A percentile compares a stretch with the other conserved stretches of the same genome.
These are phyloP conservation scores for Crotalus tigris DNA, from an alignment of 2,113 vertebrate species.

Conservation along the genomic window DNA sequence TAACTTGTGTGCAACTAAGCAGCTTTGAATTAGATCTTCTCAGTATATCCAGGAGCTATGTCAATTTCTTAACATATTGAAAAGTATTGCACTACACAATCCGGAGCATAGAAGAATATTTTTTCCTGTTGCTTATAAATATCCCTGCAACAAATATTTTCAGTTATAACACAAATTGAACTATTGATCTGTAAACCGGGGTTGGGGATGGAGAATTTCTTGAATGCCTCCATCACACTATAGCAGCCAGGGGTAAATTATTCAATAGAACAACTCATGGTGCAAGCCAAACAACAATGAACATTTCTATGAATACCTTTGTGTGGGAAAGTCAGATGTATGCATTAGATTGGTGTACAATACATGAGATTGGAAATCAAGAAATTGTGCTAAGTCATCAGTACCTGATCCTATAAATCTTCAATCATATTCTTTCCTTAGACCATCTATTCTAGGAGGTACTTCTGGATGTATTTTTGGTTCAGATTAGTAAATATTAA, in stretches of 20 bases:
- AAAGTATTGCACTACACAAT: not conserved
- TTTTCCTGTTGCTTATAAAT: too few relatives aligned
- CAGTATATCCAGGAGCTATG: not conserved
- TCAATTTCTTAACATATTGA: not conserved
- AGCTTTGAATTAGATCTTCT: not conserved
- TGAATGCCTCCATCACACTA: not conserved
- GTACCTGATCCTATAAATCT: not conserved
- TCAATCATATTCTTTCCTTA: not conserved
- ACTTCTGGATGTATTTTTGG: not conserved
- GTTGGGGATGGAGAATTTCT: not conserved
- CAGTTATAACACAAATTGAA: not conserved
- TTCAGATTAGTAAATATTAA: not conserved
- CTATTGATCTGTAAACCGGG: not conserved
- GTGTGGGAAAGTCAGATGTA: not conserved
- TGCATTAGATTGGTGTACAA: not conserved
- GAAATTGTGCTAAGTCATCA: not conserved
- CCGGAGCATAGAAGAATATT: not conserved
- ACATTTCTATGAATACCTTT: not conserved
- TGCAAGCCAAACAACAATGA: not conserved
- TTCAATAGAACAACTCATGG: not conserved
- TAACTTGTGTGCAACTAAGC: not conserved
- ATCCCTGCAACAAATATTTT: not conserved
- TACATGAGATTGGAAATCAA: not conserved
- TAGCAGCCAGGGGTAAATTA: not conserved
- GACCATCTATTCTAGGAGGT: not conserved